A percentile compares a stretch with the other conserved stretches of the same genome.
Evolutionary conservation across 2,113 vertebrate genomes (phyloP).

Genomic region (Saguinus imperator): DNA sequence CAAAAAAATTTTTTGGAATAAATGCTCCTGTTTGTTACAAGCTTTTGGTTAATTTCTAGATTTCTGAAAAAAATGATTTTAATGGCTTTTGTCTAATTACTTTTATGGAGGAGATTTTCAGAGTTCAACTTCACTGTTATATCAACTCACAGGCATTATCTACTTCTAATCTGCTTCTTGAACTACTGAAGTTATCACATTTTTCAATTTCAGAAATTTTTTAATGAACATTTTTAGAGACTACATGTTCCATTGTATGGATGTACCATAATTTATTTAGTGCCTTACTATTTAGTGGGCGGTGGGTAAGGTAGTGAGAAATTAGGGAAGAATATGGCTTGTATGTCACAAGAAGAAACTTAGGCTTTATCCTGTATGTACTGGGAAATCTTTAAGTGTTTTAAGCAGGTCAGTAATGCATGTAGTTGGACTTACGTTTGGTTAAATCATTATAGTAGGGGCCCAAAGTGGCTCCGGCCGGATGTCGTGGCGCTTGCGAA

Average conservation of each 20-base stretch:
- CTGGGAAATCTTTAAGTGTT: not conserved
- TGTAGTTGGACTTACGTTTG: not conserved
- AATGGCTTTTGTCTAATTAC: not conserved
- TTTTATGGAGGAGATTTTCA: not conserved
- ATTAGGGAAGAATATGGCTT: not conserved
- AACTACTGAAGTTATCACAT: not conserved
- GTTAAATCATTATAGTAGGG: not conserved
- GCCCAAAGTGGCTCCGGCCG: no score
- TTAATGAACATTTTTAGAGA: not conserved
- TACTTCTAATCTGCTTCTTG: not conserved
- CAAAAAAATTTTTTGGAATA: not conserved
- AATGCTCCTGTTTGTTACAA: not conserved
- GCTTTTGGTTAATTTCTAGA: constrained; percentile 30
- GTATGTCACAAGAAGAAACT: not conserved
- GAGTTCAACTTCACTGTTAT: not conserved
- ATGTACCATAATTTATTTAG: not conserved
- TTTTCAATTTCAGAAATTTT: not conserved
- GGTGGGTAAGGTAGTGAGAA: not conserved
- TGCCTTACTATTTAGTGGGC: not conserved
- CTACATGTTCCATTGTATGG: not conserved
- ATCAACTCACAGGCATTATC: not conserved
- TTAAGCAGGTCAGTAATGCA: not conserved
- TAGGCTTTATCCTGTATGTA: not conserved
- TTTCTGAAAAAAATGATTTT: not conserved
- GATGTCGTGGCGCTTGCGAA: no score